Evolutionary conservation across 2,888 invertebrate species (phyloP).

Genomic region (Hemicrepidius hirtus): DNA sequence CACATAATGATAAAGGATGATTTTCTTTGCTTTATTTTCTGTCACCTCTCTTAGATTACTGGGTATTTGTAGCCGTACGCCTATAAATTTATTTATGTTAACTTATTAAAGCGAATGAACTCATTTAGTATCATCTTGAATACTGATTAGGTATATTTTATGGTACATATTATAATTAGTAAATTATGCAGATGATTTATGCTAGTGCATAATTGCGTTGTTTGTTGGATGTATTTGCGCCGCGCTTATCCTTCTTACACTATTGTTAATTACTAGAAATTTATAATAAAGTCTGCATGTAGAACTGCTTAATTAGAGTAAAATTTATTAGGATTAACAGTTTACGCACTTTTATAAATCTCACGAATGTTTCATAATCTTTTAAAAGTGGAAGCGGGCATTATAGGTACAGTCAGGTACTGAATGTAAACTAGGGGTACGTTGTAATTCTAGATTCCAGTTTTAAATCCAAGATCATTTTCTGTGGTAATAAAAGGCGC

Average conservation of each 20-base stretch:
- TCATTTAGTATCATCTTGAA: constrained; percentile 37
- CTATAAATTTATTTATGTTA: constrained; percentile 38
- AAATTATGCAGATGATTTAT: constrained; percentile 37
- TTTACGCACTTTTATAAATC: no score
- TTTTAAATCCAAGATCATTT: no score
- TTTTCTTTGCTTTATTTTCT: constrained; percentile 24
- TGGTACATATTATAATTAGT: constrained; percentile 39
- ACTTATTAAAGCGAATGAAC: constrained; percentile 38
- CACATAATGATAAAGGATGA: constrained; percentile 3
- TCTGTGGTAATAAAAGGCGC: no score
- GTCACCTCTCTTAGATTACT: constrained; percentile 22
- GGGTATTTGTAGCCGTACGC: constrained; percentile 23
- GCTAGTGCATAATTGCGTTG: constrained; percentile 25
- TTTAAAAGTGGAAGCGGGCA: no score
- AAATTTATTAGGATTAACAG: constrained; percentile 3
- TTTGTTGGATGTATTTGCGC: constrained; percentile 24
- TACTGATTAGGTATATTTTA: constrained; percentile 41
- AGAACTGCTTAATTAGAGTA: constrained; percentile 19
- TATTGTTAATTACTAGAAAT: constrained; percentile 27
- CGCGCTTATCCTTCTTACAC: constrained; percentile 9
- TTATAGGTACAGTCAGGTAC: no score
- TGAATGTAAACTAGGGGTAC: no score
- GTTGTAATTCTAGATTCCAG: no score
- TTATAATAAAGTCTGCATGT: constrained; percentile 16
- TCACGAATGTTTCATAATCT: no score